phyloP scores from a whole-genome alignment of 2,113 vertebrate species.

The Xyrauchen texanus region DNA sequence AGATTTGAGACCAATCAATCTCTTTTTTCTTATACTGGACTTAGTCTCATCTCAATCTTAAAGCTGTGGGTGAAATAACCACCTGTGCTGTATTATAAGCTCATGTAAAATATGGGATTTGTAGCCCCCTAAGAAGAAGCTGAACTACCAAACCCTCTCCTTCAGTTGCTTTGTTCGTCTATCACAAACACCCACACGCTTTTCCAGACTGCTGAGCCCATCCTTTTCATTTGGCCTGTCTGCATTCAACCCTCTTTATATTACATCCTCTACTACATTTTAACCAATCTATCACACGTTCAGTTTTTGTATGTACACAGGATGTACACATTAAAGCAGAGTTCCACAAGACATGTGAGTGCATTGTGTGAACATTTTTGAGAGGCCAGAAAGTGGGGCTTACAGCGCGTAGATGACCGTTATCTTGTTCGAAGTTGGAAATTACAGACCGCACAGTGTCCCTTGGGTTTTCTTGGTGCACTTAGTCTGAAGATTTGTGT shows the following conservation, averaged over 20 bases:
- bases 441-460: conserved; percentile 36
- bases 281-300: conserved; percentile 43
- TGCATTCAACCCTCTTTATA: conserved; percentile 45
- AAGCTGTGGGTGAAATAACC: conserved; percentile 13
- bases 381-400: not conserved
- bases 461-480: conserved; percentile 34
- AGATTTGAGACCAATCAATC: conserved; percentile 20
- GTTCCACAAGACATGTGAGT: not conserved
- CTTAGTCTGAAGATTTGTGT: conserved; percentile 69
- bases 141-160: conserved; percentile 54
- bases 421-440: conserved; percentile 21
- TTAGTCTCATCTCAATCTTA: conserved; percentile 7
- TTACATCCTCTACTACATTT: conserved; percentile 57
- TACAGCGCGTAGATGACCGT: not conserved
- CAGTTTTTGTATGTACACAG: not conserved
- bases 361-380: conserved; percentile 3
- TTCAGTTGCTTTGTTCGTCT: conserved; percentile 75
- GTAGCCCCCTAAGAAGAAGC: conserved; percentile 17
- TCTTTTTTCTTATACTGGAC: not conserved
- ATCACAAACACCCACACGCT: conserved; percentile 74
- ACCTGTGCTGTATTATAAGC: not conserved
- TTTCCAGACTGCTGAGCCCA: conserved; percentile 71
- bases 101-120: conserved; percentile 15
- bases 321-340: not conserved
- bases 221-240: conserved; percentile 64